Conservation (phyloP, 2,888 invertebrate species). For the Dromius quadrimaculatus region DNA sequence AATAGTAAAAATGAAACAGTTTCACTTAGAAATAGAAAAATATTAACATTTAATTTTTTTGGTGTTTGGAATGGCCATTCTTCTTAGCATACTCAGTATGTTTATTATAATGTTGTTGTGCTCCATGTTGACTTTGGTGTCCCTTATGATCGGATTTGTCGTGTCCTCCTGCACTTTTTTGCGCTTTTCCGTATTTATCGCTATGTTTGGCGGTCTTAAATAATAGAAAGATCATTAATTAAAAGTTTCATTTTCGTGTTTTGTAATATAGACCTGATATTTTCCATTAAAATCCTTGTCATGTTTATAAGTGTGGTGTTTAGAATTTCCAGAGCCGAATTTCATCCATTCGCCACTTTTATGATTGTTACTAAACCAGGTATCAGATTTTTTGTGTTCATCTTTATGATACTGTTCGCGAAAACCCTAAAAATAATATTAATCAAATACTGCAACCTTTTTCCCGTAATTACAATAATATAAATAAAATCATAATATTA, state of each 20-base stretch:
- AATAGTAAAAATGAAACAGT: not conserved
- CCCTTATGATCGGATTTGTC: constrained; percentile 61
- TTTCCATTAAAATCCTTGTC: constrained; percentile 58
- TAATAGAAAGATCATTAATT: constrained; percentile 1
- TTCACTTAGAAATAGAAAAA: not conserved
- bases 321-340: constrained; percentile 62
- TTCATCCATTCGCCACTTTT: constrained; percentile 64
- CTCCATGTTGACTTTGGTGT: constrained; percentile 60
- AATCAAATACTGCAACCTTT: not conserved
- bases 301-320: constrained; percentile 59
- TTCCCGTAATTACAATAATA: not conserved
- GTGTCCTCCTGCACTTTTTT: constrained; percentile 61
- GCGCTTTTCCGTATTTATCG: constrained; percentile 61
- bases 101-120: constrained; percentile 60
- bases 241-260: not conserved
- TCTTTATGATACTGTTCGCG: constrained; percentile 66
- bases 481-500: not conserved
- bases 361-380: constrained; percentile 65
- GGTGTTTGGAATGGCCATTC: constrained; percentile 24
- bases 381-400: constrained; percentile 66
- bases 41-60: not conserved
- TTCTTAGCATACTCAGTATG: constrained; percentile 62
- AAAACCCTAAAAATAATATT: constrained; percentile 63
- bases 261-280: constrained; percentile 56
- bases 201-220: constrained; percentile 59